Percentiles rank a stretch among this genome's conserved stretches.
Conservation (phyloP, 2,888 invertebrate genomes). For the Diarsia mendica region DNA sequence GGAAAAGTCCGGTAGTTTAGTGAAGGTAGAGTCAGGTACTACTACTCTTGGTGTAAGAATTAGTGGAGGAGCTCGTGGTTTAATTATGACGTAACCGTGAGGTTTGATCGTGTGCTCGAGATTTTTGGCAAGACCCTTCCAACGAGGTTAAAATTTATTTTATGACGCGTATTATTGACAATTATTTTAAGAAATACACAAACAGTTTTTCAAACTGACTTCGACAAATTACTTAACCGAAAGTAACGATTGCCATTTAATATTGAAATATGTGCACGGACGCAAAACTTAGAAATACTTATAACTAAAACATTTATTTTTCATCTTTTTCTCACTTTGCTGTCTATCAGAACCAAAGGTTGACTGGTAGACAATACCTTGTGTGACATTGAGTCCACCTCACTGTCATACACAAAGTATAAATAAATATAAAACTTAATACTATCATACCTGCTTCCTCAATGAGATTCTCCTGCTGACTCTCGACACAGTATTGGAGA, state of each 20-base stretch:
- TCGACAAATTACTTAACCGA: no score
- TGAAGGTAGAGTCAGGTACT: neutral
- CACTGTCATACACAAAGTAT: neutral
- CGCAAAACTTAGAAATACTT: no score
- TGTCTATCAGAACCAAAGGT: neutral
- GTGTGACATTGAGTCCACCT: neutral
- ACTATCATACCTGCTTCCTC: constrained; percentile 82
- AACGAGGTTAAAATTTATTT: no score
- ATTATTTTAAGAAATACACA: neutral
- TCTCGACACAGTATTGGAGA: constrained; percentile 80
- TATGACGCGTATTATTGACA: no score
- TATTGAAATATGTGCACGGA: no score
- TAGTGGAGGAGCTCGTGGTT: no score
- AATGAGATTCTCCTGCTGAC: constrained; percentile 84
- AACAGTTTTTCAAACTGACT: neutral
- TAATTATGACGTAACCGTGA: no score
- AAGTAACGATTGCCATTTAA: no score
- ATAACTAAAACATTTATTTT: no score
- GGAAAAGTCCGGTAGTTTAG: neutral
- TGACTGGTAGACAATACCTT: neutral
- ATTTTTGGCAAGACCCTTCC: no score
- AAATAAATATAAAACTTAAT: neutral
- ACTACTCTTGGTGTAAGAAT: neutral
- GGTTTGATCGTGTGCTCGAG: no score
- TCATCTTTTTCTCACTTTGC: no score